Evolutionary conservation across 1,140 invertebrate species (phyloP), one percentile per base, ranked within the genome.

Genomic region (Trypoxylus dichotomus): DNA sequence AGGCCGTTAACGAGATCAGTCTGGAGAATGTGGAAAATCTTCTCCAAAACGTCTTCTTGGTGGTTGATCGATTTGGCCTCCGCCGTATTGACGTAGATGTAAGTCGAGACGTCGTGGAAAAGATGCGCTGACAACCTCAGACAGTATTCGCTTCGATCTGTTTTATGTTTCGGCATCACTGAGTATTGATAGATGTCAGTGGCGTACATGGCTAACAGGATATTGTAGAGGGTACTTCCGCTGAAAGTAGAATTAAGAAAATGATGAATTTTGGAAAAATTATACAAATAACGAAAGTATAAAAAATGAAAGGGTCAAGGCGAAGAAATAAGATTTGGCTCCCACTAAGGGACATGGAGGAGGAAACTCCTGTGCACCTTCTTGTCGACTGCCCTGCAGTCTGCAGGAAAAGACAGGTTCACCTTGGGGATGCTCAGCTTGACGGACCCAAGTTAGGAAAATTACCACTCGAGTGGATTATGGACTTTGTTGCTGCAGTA

Each of bases 171-270:
- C 0, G 81, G 76, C 25, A 80, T 19, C 11, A 82, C 81, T 27
- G 77, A 76, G 54, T 77, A 78, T 43, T 79, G 73, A 43, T 68
- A 82, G n/a, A 82, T 74, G 43, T 78, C 74, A 42, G 77, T 41
- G 3, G 79, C 78, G 42, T 79, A 79, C 3, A 82, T 78, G 41
- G 79, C 32, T 13, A 82, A 24, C 11, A 82, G 63, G 1, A 76
- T 75, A 19, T 79, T 79, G 27, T 79, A 82, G 1, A 68, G 15
- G 5, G 5, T 68, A 41, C 27, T 75, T 42, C 72, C 79, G 78
- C 24, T 32, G 42, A 79, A 74, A 19, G 5, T 2, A 43, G 15
- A 10, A 43, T 43, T 43, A 76, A 76, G 47, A 73, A 76, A n/a
- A n/a, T n/a, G n/a, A n/a, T n/a, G n/a, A n/a, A n/a, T n/a, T n/a